Percentiles rank a stretch among this genome's conserved stretches.
Conservation (phyloP, 2,888 invertebrate genomes). For the Ectemnius cavifrons region DNA sequence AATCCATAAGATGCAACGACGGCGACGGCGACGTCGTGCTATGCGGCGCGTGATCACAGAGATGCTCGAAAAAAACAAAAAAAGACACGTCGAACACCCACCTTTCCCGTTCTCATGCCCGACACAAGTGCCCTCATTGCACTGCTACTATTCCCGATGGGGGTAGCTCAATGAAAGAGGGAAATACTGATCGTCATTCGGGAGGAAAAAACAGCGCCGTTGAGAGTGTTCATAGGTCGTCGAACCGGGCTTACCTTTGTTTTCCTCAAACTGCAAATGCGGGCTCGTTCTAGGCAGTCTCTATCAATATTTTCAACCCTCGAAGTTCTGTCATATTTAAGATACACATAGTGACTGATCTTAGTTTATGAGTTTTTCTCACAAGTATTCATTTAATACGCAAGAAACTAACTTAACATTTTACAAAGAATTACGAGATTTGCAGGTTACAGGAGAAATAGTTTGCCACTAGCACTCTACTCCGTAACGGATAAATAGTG, state of each 20-base stretch:
- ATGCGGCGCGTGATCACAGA: neutral
- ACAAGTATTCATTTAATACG: too few species aligned
- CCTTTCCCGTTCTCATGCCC: neutral
- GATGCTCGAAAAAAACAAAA: neutral
- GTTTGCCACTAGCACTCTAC: too few species aligned
- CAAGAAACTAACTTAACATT: too few species aligned
- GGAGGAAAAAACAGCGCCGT: constrained; percentile 8
- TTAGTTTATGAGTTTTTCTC: too few species aligned
- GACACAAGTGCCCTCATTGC: neutral
- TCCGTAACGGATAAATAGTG: neutral
- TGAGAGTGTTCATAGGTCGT: constrained; percentile 1
- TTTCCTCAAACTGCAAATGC: neutral
- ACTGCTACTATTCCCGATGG: neutral
- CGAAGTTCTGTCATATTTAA: too few species aligned
- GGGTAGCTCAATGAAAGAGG: neutral
- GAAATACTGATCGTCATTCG: constrained; percentile 4
- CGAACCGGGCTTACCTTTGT: neutral
- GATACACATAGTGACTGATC: too few species aligned
- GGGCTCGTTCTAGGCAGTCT: neutral
- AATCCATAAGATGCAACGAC: constrained; percentile 6
- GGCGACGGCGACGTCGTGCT: neutral
- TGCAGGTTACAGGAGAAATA: too few species aligned
- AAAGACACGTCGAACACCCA: constrained; percentile 9
- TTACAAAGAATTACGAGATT: too few species aligned
- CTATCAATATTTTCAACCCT: neutral